Percentiles rank a stretch among this genome's conserved stretches.
Evolutionary conservation across 1,140 invertebrate genomes (phyloP).

Genomic region (Oedothorax gibbosus): DNA sequence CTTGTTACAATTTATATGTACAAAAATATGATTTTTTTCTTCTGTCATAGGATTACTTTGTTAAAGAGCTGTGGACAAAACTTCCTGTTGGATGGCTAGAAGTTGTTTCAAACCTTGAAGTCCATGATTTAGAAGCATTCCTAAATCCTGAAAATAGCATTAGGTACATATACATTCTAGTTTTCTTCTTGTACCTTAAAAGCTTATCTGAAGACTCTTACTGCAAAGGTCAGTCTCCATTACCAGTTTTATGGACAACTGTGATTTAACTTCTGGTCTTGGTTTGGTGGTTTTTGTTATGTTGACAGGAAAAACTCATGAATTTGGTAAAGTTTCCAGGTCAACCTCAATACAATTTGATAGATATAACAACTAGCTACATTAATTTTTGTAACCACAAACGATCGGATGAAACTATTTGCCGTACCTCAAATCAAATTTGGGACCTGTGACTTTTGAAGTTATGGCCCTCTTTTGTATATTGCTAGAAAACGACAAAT

Average conservation of each 20-base stretch:
- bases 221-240: background rate
- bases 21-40: background rate
- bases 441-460: too few species aligned
- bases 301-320: background rate
- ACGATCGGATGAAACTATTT: too few species aligned
- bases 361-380: background rate
- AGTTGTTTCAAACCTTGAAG: constrained; percentile 61
- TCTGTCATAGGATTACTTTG: constrained; percentile 67
- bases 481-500: too few species aligned
- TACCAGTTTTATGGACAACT: background rate
- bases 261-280: background rate
- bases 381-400: too few species aligned
- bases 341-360: background rate
- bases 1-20: background rate
- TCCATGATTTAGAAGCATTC: constrained; percentile 62
- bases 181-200: background rate
- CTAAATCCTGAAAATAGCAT: constrained; percentile 43
- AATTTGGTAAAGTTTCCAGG: background rate
- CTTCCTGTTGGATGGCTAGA: constrained; percentile 64
- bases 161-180: background rate
- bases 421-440: background rate
- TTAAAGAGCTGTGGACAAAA: constrained; percentile 65
- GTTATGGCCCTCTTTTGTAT: too few species aligned
- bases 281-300: background rate
- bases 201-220: background rate